A percentile compares a stretch with the other conserved stretches of the same genome.
These are phyloP conservation scores for Burhinus oedicnemus DNA, from an alignment of 2,113 vertebrate genomes.

Conservation along the genomic window DNA sequence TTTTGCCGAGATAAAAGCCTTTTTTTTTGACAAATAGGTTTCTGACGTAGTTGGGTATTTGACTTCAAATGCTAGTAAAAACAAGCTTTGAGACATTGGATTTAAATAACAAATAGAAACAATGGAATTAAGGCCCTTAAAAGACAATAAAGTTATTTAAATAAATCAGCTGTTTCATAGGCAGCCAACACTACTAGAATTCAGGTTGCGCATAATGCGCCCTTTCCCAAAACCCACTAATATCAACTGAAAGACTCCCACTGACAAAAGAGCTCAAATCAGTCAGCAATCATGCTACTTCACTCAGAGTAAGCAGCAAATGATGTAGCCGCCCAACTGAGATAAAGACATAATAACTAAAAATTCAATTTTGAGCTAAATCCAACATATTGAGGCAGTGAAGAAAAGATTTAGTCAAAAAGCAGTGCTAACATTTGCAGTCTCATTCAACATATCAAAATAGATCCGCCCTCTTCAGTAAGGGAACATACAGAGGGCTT, in stretches of 20 bases:
- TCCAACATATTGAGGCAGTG: neutral
- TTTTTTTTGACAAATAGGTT: neutral
- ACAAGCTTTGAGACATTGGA: neutral
- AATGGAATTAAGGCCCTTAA: neutral
- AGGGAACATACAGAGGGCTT: neutral
- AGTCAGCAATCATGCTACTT: neutral
- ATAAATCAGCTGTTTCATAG: neutral
- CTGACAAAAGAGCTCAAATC: neutral
- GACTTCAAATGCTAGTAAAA: neutral
- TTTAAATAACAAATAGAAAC: neutral
- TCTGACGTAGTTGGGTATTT: neutral
- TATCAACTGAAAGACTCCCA: neutral
- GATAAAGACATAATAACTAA: neutral
- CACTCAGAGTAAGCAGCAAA: neutral
- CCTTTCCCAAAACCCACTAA: neutral
- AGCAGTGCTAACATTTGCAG: neutral
- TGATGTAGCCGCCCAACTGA: neutral
- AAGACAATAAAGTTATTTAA: neutral
- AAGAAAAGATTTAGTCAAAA: neutral
- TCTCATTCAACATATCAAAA: neutral
- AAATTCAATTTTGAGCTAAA: neutral
- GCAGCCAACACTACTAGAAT: neutral
- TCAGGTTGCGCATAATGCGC: neutral
- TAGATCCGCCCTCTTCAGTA: neutral
- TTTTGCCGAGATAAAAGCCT: neutral